Percentiles rank a stretch among this genome's conserved stretches.
Conservation (phyloP, 2,113 vertebrate genomes). For the Cyprinodon variegatus region DNA sequence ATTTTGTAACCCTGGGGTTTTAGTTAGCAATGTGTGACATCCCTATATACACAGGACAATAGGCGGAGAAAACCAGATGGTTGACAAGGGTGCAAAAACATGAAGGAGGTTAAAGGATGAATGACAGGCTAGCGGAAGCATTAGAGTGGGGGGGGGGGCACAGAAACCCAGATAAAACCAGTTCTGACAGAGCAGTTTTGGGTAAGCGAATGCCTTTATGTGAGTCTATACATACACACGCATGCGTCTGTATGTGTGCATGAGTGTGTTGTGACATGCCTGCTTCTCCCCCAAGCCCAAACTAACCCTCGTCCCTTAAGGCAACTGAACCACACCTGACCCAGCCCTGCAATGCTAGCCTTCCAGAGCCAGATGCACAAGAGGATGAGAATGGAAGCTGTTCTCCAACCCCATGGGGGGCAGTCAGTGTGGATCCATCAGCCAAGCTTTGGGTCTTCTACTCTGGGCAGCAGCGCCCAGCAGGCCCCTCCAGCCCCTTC, state of each 20-base stretch:
- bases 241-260: conserved; percentile 42
- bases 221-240: conserved; percentile 21
- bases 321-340: conserved; percentile 76
- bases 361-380: conserved; percentile 54
- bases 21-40: conserved; percentile 58
- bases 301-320: conserved; percentile 50
- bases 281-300: conserved; percentile 32
- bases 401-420: conserved; percentile 68
- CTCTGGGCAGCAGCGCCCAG: conserved; percentile 69
- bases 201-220: conserved; percentile 52
- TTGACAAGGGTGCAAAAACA: conserved; percentile 43
- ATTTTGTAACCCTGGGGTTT: conserved; percentile 51
- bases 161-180: conserved; percentile 44
- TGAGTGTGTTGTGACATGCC: conserved; percentile 54
- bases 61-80: conserved; percentile 38
- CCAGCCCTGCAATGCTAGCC: conserved; percentile 65
- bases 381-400: conserved; percentile 48
- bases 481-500: conserved; percentile 54
- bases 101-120: conserved; percentile 39
- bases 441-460: conserved; percentile 70
- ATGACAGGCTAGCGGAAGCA: conserved; percentile 19
- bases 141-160: conserved; percentile 18
- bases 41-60: conserved; percentile 51
- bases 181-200: conserved; percentile 59
- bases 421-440: conserved; percentile 76